These are phyloP conservation scores for Drosophila pseudoananassae DNA, from an alignment of 1,140 invertebrate species.

Conservation along the genomic window DNA sequence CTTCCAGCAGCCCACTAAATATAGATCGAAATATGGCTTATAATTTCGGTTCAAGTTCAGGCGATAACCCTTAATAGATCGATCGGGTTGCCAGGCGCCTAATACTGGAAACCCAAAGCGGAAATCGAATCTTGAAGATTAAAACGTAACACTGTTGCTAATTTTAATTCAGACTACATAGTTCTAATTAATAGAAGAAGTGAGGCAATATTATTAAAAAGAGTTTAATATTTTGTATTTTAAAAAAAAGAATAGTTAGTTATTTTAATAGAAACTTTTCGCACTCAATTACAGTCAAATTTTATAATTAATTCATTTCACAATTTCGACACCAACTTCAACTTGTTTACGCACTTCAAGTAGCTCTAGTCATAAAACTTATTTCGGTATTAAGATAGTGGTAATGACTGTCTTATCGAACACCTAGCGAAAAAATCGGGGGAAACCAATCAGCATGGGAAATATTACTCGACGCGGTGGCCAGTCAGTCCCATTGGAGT, in stretches of 20 bases:
- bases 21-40: slow-evolving; percentile 36
- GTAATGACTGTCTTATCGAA: slow-evolving; percentile 38
- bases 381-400: slow-evolving; percentile 39
- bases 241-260: background rate
- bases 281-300: slow-evolving; percentile 6
- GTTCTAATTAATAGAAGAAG: background rate
- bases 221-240: too few species aligned
- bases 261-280: slow-evolving; percentile 16
- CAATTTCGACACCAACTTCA: slow-evolving; percentile 17
- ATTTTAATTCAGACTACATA: slow-evolving; percentile 15
- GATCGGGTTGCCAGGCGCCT: slow-evolving; percentile 28
- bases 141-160: slow-evolving; percentile 3
- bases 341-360: slow-evolving; percentile 37
- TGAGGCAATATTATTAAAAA: too few species aligned
- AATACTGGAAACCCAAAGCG: slow-evolving; percentile 12
- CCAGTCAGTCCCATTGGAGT: slow-evolving; percentile 2
- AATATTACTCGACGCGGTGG: slow-evolving; percentile 8
- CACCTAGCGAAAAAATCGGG: slow-evolving; percentile 12
- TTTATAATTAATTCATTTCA: slow-evolving; percentile 17
- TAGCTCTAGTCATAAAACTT: slow-evolving; percentile 41
- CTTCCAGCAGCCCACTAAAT: slow-evolving; percentile 28
- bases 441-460: too few species aligned
- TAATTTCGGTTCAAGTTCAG: slow-evolving; percentile 49
- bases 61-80: slow-evolving; percentile 31
- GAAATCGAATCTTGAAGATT: slow-evolving; percentile 50